These are phyloP conservation scores for Conus betulinus DNA, from an alignment of 1,140 invertebrate species.

Conservation along the genomic window DNA sequence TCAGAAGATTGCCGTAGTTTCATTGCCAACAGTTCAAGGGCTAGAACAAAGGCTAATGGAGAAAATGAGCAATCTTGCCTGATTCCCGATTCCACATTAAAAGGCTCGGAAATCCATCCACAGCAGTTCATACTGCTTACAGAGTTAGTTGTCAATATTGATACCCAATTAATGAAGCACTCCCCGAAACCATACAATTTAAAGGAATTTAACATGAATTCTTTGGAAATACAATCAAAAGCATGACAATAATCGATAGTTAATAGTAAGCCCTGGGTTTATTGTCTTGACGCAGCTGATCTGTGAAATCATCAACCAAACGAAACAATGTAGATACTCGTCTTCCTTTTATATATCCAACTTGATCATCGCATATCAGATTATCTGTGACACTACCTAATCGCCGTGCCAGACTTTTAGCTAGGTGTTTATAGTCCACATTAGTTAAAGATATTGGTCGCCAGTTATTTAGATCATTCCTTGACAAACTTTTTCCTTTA, in stretches of 20 bases:
- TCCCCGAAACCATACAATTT: neutral
- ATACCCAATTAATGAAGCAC: neutral
- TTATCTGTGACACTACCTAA: too few relatives aligned
- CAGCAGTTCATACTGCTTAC: neutral
- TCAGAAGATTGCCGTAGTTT: neutral
- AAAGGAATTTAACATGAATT: neutral
- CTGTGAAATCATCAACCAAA: too few relatives aligned
- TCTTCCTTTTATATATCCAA: too few relatives aligned
- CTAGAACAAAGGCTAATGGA: neutral
- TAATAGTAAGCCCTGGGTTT: neutral
- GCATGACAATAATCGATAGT: slow-evolving; percentile 2
- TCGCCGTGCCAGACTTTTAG: too few relatives aligned
- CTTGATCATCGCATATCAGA: too few relatives aligned
- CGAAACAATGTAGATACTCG: too few relatives aligned
- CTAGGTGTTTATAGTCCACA: too few relatives aligned
- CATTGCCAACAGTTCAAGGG: neutral
- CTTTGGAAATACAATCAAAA: neutral
- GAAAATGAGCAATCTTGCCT: neutral
- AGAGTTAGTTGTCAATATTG: neutral
- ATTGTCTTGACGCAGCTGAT: too few relatives aligned
- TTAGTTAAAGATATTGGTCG: too few relatives aligned
- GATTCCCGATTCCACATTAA: neutral
- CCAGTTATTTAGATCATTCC: too few relatives aligned
- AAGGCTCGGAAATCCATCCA: neutral
- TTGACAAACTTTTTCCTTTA: too few relatives aligned